Conservation (phyloP, 2,113 vertebrate genomes). For the Candoia aspera region DNA sequence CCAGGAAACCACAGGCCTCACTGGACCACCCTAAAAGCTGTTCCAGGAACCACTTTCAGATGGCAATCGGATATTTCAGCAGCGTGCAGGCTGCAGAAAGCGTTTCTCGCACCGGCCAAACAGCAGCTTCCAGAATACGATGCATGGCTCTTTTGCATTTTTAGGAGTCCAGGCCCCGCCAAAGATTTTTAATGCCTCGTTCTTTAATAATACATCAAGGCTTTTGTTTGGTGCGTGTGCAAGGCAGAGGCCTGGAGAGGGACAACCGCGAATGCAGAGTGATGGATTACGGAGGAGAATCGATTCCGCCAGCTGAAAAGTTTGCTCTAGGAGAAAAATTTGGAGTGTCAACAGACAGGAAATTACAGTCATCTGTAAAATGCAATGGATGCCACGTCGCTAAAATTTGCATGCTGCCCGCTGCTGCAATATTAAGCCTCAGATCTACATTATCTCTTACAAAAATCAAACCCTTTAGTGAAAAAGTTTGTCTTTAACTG, state of each 20-base stretch:
- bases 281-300: conserved; percentile 80
- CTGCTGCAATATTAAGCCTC: conserved; percentile 72
- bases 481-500: neutral
- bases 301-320: conserved; percentile 80
- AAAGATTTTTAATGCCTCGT: conserved; percentile 82
- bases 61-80: conserved; percentile 56
- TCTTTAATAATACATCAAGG: conserved; percentile 83
- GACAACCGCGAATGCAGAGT: conserved; percentile 65
- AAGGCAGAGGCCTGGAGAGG: too few species aligned
- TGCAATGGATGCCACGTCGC: conserved; percentile 74
- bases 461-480: conserved; percentile 28
- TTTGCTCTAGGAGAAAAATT: conserved; percentile 81
- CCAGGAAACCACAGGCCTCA: conserved; percentile 30
- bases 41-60: conserved; percentile 57
- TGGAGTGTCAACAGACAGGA: conserved; percentile 81
- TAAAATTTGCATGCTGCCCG: conserved; percentile 75
- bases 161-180: conserved; percentile 77
- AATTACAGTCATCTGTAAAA: conserved; percentile 84
- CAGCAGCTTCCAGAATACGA: conserved; percentile 69
- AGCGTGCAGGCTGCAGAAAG: conserved; percentile 51
- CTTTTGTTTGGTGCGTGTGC: conserved; percentile 63
- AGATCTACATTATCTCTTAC: conserved; percentile 66
- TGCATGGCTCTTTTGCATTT: conserved; percentile 78
- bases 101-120: conserved; percentile 45
- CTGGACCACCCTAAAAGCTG: conserved; percentile 55